A percentile compares a stretch with the other conserved stretches of the same genome.
Evolutionary conservation across 2,113 vertebrate species (phyloP).

Genomic region (Galeopterus variegatus): DNA sequence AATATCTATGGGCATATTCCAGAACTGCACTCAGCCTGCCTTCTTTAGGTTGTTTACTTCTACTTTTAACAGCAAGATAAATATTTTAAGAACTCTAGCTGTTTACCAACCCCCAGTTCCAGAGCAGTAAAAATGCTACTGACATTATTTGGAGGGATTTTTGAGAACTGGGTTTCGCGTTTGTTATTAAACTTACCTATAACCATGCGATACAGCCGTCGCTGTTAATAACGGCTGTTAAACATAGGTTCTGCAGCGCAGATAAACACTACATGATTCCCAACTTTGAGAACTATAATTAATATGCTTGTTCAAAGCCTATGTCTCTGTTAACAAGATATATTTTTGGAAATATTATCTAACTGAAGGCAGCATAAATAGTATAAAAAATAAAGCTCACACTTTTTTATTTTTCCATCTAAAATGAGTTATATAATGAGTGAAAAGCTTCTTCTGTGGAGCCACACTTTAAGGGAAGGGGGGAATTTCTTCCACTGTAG

Average conservation of each 20-base stretch:
- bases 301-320: constrained; percentile 77
- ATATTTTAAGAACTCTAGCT: constrained; percentile 80
- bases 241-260: constrained; percentile 67
- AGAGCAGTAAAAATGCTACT: constrained; percentile 45
- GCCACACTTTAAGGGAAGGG: constrained; percentile 21
- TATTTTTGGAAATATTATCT: constrained; percentile 86
- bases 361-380: constrained; percentile 81
- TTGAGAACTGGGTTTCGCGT: constrained; percentile 37
- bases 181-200: constrained; percentile 78
- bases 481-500: constrained; percentile 21
- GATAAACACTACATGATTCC: constrained; percentile 71
- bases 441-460: constrained; percentile 45
- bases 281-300: constrained; percentile 84
- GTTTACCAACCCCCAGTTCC: constrained; percentile 64
- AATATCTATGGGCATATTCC: constrained; percentile 73
- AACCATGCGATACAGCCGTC: constrained; percentile 29
- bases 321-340: constrained; percentile 79
- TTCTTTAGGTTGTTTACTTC: constrained; percentile 78
- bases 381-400: constrained; percentile 74
- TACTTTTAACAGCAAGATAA: constrained; percentile 80
- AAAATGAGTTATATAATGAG: constrained; percentile 78
- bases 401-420: constrained; percentile 74
- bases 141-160: constrained; percentile 43
- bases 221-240: constrained; percentile 69
- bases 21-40: constrained; percentile 51